Conservation (phyloP, 2,797 vertebrate species). For the Cyprinella venusta region DNA sequence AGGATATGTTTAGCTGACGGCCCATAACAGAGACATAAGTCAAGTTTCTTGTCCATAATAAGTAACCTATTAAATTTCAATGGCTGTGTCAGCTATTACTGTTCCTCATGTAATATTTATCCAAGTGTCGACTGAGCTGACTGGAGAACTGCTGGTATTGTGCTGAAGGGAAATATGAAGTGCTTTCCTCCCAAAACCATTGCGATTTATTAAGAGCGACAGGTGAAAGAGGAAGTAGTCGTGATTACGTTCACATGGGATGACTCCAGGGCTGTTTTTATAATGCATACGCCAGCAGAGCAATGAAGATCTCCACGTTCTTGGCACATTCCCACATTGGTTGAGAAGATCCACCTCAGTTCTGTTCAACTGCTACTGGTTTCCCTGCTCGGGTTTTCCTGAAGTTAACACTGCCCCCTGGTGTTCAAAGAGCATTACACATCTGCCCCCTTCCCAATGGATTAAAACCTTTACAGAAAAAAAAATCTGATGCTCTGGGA, state of each 20-base stretch:
- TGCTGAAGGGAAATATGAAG: slow-evolving; percentile 22
- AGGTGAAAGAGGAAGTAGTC: slow-evolving; percentile 26
- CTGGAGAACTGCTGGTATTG: slow-evolving; percentile 27
- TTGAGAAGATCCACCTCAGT: slow-evolving; percentile 13
- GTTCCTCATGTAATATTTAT: slow-evolving; percentile 59
- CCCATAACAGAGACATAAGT: slow-evolving; percentile 35
- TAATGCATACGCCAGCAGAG: slow-evolving; percentile 8
- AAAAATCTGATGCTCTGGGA: slow-evolving; percentile 1
- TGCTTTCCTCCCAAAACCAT: background rate
- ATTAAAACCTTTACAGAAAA: slow-evolving; percentile 11
- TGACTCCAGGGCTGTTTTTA: slow-evolving; percentile 34
- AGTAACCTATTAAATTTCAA: slow-evolving; percentile 52
- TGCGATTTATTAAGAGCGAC: slow-evolving; percentile 6
- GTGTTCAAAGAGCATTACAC: background rate
- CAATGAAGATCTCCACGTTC: slow-evolving; percentile 16
- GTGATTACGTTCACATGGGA: background rate
- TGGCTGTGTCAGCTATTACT: slow-evolving; percentile 54
- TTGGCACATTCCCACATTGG: slow-evolving; percentile 4
- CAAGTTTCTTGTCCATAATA: slow-evolving; percentile 44
- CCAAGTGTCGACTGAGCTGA: slow-evolving; percentile 35
- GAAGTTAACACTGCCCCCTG: slow-evolving; percentile 40
- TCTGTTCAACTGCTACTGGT: background rate
- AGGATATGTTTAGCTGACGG: slow-evolving; percentile 37
- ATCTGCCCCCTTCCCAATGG: background rate
- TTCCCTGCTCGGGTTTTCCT: background rate